phyloP scores from a whole-genome alignment of 1,140 invertebrate genomes.

The Lucilia cuprina region DNA sequence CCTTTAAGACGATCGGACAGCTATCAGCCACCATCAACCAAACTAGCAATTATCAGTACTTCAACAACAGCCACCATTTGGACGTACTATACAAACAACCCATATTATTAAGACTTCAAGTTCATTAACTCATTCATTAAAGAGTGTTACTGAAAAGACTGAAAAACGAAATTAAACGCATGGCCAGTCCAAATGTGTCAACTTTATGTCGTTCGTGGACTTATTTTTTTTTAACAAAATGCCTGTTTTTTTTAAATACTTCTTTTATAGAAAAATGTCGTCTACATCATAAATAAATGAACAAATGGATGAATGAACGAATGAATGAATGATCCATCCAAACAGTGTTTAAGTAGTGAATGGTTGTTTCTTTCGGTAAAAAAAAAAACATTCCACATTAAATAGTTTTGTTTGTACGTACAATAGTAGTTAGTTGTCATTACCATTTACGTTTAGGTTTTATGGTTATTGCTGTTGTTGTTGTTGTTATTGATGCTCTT shows the following conservation, averaged over 20 bases:
- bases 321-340: no score
- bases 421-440: not conserved
- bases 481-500: not conserved
- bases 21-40: not conserved
- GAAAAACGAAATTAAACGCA: not conserved
- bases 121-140: conserved; percentile 1
- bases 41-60: no score
- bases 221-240: no score
- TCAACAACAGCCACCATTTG: not conserved
- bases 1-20: not conserved
- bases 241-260: no score
- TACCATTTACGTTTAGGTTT: conserved; percentile 5
- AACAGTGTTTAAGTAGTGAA: no score
- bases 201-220: not conserved
- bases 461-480: not conserved
- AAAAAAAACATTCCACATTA: no score
- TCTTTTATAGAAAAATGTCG: no score
- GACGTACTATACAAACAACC: not conserved
- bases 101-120: not conserved
- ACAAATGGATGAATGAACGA: no score
- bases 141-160: not conserved
- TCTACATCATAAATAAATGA: no score
- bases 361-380: no score
- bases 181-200: conserved; percentile 8
- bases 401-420: no score